Conservation (phyloP, 2,888 invertebrate genomes). For the Halocaridina rubra region DNA sequence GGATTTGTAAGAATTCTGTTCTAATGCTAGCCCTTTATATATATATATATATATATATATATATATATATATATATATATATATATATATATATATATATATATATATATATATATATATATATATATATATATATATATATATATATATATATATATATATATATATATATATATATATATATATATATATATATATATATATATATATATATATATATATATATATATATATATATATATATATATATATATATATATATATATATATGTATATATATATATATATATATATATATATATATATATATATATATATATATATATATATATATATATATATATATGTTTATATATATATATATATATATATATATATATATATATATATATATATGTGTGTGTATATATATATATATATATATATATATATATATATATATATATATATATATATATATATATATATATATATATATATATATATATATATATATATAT, state of each 20-base stretch:
- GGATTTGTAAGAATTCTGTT: no score
- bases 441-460: neutral
- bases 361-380: neutral
- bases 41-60: no score
- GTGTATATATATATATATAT: neutral
- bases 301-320: neutral
- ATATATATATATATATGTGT: neutral
- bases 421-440: neutral
- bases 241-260: neutral
- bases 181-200: neutral
- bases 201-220: neutral
- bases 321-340: neutral
- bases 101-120: neutral
- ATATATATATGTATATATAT: neutral
- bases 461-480: neutral
- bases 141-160: neutral
- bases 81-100: neutral
- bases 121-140: neutral
- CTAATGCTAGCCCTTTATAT: no score
- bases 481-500: neutral
- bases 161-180: neutral
- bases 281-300: neutral
- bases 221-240: neutral
- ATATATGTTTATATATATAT: neutral
- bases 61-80: neutral